Base-by-base conservation (phyloP, 1,140 invertebrate genomes). In the Leptopilina clavipes region DNA sequence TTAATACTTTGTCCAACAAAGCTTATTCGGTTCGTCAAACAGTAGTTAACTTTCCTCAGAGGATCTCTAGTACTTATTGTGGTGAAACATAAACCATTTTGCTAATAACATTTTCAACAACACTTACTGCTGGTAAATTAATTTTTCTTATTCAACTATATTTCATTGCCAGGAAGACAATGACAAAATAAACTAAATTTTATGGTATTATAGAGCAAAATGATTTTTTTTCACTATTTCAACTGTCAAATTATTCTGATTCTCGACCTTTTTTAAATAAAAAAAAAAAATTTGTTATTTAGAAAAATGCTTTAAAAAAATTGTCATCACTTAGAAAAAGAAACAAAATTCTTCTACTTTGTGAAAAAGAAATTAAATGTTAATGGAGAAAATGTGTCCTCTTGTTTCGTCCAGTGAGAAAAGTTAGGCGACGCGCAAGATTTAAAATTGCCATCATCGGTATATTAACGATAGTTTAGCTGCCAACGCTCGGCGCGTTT, bases 401-500 rank as follows among this genome's bases (percentile, higher is more conserved):
- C 5, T 65, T 9, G 22, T 31, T 54, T 8, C 52, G 59, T 8
- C 59, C 12, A 65, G 31, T 65, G 11, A 40, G 9, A 65, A 65
- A 65, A 65, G 25, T 31, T 17, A 22, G 59, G 25, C 10, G 59
- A 65, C 22, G 59, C 22, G 59, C 12, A 31, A 65, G 59, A 37
- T 65, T 65, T 31, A n/a, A 65, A 65, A 31, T 59, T 59, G 56
- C 56, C 56, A 59, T n/a, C n/a, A n/a, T 59, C 18, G 59, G 59
- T 65, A n/a, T n/a, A 31, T 65, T 37, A 37, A 65, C 25, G 12
- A 37, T 65, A 31, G 22, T 65, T 65, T 65, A 65, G 59, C 59
- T 65, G 10, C 59, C 59, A 65, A 65, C 59, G 59, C 25, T 65
- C 59, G 59, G 10, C 22, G 59, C 56, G 22, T 65, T 65, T 65